Conservation (phyloP, 2,888 invertebrate species). For the Dione vanillae region DNA sequence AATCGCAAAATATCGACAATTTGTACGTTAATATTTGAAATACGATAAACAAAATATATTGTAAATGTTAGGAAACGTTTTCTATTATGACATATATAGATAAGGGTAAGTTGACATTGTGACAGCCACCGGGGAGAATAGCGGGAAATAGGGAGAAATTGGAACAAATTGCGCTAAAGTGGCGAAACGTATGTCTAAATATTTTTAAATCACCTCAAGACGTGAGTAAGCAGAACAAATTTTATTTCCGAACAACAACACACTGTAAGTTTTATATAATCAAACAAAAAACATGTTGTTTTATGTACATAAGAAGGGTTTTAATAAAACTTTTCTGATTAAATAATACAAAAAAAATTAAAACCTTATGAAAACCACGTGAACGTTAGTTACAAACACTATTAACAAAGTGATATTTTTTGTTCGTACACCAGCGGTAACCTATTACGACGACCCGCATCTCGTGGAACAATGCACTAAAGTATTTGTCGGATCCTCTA, state of each 20-base stretch:
- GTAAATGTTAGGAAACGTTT: neutral
- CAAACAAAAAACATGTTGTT: too few relatives aligned
- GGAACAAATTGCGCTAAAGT: constrained; percentile 64
- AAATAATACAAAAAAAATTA: neutral
- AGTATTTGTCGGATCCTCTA: constrained; percentile 16
- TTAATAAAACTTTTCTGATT: too few relatives aligned
- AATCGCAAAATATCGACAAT: constrained; percentile 4
- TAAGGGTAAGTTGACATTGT: constrained; percentile 26
- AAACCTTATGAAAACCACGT: neutral
- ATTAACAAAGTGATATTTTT: constrained; percentile 26
- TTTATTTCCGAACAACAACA: constrained; percentile 7
- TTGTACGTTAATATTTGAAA: constrained; percentile 3
- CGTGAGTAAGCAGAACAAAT: constrained; percentile 33
- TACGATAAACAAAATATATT: constrained; percentile 2
- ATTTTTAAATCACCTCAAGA: constrained; percentile 38
- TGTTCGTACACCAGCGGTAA: neutral
- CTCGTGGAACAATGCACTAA: constrained; percentile 23
- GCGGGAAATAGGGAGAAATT: constrained; percentile 52
- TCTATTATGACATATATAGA: constrained; percentile 25
- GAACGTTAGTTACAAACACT: constrained; percentile 8
- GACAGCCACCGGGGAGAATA: constrained; percentile 25
- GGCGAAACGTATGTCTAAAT: constrained; percentile 45
- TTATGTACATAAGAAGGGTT: too few relatives aligned
- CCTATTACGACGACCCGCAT: constrained; percentile 27
- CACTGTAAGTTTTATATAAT: too few relatives aligned